Evolutionary conservation across 2,113 vertebrate genomes (phyloP).

Genomic region (Rhizomys pruinosus): DNA sequence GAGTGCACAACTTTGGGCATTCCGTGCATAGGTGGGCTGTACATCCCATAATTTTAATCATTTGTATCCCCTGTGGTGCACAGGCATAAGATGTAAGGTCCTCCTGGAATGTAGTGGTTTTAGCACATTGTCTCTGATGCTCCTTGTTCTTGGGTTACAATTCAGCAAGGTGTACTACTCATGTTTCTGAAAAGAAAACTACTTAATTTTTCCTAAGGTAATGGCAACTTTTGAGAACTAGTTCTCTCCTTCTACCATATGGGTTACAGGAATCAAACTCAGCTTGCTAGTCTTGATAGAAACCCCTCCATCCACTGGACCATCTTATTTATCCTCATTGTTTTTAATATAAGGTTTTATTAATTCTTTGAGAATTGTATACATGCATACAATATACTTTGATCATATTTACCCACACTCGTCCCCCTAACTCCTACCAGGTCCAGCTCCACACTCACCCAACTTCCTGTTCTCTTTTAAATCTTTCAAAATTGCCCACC

Average conservation of each 20-base stretch:
- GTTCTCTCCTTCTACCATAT: too few species aligned
- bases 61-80: background rate
- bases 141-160: background rate
- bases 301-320: background rate
- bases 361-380: too few species aligned
- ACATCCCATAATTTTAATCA: background rate
- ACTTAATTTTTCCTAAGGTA: background rate
- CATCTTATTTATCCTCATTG: too few species aligned
- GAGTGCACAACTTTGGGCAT: background rate
- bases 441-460: too few species aligned
- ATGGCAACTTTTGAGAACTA: background rate
- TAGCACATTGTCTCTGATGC: background rate
- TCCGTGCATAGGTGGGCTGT: background rate
- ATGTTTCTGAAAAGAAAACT: slow-evolving; percentile 17
- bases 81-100: background rate
- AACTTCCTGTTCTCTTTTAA: too few species aligned
- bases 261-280: background rate
- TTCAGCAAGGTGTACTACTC: background rate
- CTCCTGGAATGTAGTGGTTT: background rate
- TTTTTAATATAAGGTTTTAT: too few species aligned
- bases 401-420: too few species aligned
- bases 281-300: background rate
- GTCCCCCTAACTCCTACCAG: too few species aligned
- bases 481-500: too few species aligned
- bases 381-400: too few species aligned